Conservation (phyloP, 1,140 invertebrate genomes). For the Camponotus pennsylvanicus region DNA sequence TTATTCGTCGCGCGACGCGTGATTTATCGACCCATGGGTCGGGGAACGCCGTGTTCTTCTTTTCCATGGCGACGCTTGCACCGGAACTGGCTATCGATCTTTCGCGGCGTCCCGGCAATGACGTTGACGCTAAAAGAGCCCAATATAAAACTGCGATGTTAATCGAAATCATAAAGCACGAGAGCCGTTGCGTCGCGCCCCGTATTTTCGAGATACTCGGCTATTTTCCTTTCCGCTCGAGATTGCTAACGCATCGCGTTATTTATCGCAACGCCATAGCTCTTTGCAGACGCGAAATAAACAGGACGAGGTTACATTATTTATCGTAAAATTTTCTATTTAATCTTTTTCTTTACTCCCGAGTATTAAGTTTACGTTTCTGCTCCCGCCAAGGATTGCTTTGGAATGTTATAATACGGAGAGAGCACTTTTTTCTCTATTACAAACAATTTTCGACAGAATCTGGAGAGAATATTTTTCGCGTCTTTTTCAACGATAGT, state of each 20-base stretch:
- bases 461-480: constrained; percentile 1
- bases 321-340: constrained; percentile 33
- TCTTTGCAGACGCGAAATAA: constrained; percentile 6
- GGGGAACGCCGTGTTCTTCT: constrained; percentile 6
- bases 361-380: constrained; percentile 34
- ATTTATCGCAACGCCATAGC: constrained; percentile 5
- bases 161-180: constrained; percentile 45
- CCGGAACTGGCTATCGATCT: constrained; percentile 40
- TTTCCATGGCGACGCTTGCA: constrained; percentile 20
- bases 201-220: neutral
- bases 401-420: neutral
- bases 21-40: constrained; percentile 59
- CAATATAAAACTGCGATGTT: constrained; percentile 47
- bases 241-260: constrained; percentile 21
- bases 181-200: neutral
- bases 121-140: neutral
- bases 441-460: neutral
- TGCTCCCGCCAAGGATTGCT: neutral
- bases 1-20: constrained; percentile 28
- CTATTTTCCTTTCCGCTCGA: constrained; percentile 7
- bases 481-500: neutral
- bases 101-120: neutral
- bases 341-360: constrained; percentile 11
- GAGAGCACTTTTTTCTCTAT: neutral
- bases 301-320: constrained; percentile 23